Base-by-base conservation (phyloP, 1,140 invertebrate genomes). In the Proales similis region DNA sequence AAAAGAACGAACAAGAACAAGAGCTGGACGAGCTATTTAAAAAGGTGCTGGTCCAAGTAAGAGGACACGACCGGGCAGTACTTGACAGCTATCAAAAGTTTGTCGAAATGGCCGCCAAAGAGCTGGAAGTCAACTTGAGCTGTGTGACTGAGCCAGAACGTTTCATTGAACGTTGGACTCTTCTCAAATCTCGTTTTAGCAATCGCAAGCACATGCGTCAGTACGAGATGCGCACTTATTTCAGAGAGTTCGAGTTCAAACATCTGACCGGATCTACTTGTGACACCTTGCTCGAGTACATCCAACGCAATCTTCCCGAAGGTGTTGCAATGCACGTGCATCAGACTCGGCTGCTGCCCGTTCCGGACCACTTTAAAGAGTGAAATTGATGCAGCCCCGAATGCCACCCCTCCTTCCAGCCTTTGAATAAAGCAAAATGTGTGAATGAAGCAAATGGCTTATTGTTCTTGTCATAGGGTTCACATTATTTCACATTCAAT, bases 301-400 rank as follows among this genome's bases (percentile, higher is more conserved):
- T 96, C 60, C 82, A 98, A 72, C 80, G 93, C 66, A 97, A 97
- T 81, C 79, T 97, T 64, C 94, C 94, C 0, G 94, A 97, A 81
- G 92, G 93, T 57, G 86, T 96, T 46, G 86, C 87, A 17, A 83
- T 98, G 77, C 93, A 92, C 81, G 86, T 92, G 3, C 88, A 88
- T 11, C 33, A 62, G 48, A 57, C 51, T 11, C 39, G 45, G 45
- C 7, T 57, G 11, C 19, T 14, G 39, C 36, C 26, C 39, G 17
- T 57, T 17, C 51, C 51, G 30, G 51, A 57, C 17, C 33, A 42
- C 30, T 43, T 57, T 17, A 57, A 36, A 14, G 14, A 42, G 6
- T 57, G 11, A 42, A 42, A 17, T 6, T 38, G 3, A 46, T n/a
- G n/a, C n/a, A n/a, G n/a, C n/a, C n/a, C n/a, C n/a, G n/a, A n/a